These are phyloP conservation scores for Acronicta leporina DNA, from an alignment of 2,888 invertebrate genomes.

Conservation along the genomic window DNA sequence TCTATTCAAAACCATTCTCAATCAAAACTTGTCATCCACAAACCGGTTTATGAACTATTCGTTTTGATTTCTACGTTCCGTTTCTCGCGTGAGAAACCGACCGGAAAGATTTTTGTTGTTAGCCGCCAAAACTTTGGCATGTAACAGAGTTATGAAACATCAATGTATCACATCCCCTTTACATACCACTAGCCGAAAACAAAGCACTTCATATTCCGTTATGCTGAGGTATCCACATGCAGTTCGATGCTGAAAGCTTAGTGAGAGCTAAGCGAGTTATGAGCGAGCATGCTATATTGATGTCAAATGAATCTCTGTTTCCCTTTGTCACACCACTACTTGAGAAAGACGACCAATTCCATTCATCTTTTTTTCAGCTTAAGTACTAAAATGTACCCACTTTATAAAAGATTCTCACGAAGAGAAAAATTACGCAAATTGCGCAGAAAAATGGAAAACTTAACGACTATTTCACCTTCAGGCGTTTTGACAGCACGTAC, in stretches of 20 bases:
- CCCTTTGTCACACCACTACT: too few species aligned
- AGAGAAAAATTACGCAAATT: too few species aligned
- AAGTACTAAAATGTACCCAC: too few species aligned
- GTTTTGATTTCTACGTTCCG: constrained; percentile 1
- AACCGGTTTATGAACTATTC: neutral
- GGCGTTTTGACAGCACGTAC: too few species aligned
- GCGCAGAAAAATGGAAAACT: too few species aligned
- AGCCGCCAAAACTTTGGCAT: constrained; percentile 37
- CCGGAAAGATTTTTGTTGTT: constrained; percentile 35
- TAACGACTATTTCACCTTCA: too few species aligned
- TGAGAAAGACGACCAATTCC: too few species aligned
- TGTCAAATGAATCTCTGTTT: too few species aligned
- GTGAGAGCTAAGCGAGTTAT: constrained; percentile 8
- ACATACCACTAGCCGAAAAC: constrained; percentile 57
- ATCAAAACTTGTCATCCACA: too few species aligned
- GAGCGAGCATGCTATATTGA: neutral
- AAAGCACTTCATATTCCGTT: constrained; percentile 53
- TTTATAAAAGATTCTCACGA: too few species aligned
- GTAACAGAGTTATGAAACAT: constrained; percentile 45
- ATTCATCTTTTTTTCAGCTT: too few species aligned
- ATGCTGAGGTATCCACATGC: constrained; percentile 33
- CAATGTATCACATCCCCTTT: constrained; percentile 41
- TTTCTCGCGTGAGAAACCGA: constrained; percentile 21
- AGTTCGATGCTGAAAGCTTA: constrained; percentile 11
- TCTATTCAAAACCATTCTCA: too few species aligned